These are phyloP conservation scores for Notiomystis cincta DNA, from an alignment of 2,113 vertebrate genomes.

Conservation along the genomic window DNA sequence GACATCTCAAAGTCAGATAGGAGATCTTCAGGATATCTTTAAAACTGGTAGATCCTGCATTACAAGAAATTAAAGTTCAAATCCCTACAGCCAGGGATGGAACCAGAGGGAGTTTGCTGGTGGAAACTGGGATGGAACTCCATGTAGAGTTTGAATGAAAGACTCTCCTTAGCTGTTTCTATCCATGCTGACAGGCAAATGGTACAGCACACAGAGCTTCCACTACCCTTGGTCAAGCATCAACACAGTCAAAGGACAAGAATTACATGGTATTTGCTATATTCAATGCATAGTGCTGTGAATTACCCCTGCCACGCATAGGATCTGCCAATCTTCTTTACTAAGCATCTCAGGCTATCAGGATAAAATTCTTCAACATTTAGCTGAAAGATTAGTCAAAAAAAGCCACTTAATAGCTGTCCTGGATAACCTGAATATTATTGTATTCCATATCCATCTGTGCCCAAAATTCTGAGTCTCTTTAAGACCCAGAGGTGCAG, in stretches of 20 bases:
- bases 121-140: no score
- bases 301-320: not conserved
- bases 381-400: not conserved
- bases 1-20: not conserved
- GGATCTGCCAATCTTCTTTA: not conserved
- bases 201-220: not conserved
- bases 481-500: fast-evolving
- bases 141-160: not conserved
- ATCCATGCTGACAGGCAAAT: not conserved
- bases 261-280: not conserved
- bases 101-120: not conserved
- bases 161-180: not conserved
- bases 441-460: not conserved
- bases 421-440: not conserved
- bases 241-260: not conserved
- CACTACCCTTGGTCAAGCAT: not conserved
- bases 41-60: not conserved
- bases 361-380: not conserved
- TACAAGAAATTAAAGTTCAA: not conserved
- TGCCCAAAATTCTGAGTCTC: not conserved
- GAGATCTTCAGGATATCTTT: not conserved
- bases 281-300: not conserved
- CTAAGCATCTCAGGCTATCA: not conserved
- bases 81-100: not conserved
- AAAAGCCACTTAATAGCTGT: not conserved